These are phyloP conservation scores for Augiades crinisus DNA, from an alignment of 2,888 invertebrate species.

Conservation along the genomic window DNA sequence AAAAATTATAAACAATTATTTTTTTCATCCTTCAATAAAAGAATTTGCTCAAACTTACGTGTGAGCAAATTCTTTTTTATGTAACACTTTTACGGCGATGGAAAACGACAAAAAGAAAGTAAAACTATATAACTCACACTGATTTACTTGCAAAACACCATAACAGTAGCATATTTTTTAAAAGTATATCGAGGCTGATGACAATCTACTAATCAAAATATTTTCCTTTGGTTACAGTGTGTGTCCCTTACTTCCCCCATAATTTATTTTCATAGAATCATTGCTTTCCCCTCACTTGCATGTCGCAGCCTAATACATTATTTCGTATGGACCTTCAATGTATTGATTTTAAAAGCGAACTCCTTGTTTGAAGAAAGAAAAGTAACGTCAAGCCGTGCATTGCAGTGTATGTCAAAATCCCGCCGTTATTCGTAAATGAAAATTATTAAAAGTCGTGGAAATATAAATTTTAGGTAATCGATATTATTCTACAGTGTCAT, in stretches of 20 bases:
- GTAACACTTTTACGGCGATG: no score
- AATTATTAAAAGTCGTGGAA: slow-evolving; percentile 1
- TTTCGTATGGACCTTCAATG: slow-evolving; percentile 2
- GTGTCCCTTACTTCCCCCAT: not conserved
- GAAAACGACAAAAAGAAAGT: no score
- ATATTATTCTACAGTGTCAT: not conserved
- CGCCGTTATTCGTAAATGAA: slow-evolving; percentile 5
- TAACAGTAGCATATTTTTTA: no score
- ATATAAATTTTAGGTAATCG: slow-evolving; percentile 15
- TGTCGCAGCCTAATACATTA: slow-evolving; percentile 1
- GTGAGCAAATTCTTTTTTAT: no score
- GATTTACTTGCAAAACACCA: not conserved
- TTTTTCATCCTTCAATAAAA: no score
- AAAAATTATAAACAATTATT: no score
- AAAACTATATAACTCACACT: no score
- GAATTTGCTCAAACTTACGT: no score
- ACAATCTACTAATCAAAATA: no score
- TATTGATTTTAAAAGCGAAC: slow-evolving; percentile 19
- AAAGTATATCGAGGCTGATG: no score
- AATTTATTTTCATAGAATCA: not conserved
- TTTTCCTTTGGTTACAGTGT: not conserved
- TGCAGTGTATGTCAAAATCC: slow-evolving; percentile 9
- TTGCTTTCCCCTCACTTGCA: not conserved
- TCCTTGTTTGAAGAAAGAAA: slow-evolving; percentile 15
- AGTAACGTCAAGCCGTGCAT: slow-evolving; percentile 1